Conservation (phyloP, 1,140 invertebrate genomes). For the Portunus trituberculatus region DNA sequence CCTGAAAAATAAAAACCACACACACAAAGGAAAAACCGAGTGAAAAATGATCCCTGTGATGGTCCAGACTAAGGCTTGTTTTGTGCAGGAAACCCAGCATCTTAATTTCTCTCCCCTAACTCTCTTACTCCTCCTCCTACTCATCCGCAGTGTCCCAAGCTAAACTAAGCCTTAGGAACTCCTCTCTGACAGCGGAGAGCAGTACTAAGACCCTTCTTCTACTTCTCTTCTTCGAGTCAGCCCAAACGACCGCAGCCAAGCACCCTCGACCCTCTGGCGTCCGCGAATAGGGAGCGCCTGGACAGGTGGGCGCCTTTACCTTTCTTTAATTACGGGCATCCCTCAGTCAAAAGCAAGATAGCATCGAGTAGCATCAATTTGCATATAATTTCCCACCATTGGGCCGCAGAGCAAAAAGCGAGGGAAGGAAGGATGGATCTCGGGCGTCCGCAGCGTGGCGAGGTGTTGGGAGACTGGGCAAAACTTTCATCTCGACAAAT, state of each 20-base stretch:
- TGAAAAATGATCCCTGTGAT: background rate
- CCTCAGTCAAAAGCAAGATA: constrained; percentile 1
- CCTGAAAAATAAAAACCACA: background rate
- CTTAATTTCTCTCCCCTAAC: background rate
- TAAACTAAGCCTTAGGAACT: background rate
- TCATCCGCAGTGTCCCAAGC: background rate
- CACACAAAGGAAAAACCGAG: background rate
- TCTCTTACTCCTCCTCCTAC: background rate
- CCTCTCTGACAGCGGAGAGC: background rate
- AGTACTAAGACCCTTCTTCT: too few relatives aligned
- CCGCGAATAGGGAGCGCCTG: background rate
- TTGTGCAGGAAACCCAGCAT: background rate
- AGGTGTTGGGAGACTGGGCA: too few relatives aligned
- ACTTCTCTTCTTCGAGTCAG: too few relatives aligned
- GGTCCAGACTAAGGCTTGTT: background rate
- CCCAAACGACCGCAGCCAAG: background rate
- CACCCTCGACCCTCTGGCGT: background rate
- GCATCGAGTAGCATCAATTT: background rate
- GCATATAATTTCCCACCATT: background rate
- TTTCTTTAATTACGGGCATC: constrained; percentile 22
- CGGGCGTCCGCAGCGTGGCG: too few relatives aligned
- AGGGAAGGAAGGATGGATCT: background rate
- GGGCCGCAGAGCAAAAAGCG: background rate
- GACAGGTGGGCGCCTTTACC: background rate
- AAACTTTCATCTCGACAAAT: too few relatives aligned